These are phyloP conservation scores for Sesamia nonagrioides DNA, from an alignment of 1,140 invertebrate species.

Conservation along the genomic window DNA sequence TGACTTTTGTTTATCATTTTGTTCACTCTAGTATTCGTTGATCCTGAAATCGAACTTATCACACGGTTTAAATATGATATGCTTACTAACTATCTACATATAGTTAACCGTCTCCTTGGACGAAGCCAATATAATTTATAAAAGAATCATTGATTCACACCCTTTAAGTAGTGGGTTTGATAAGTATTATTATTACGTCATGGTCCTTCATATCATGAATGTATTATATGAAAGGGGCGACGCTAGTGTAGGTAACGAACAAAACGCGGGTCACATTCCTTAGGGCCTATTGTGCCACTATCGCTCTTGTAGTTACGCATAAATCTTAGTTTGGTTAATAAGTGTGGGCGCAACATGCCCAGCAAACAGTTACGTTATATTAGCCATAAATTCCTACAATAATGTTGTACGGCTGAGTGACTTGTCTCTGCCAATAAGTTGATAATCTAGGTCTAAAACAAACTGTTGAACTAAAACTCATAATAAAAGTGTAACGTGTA, in stretches of 20 bases:
- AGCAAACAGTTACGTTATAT: constrained; percentile 69
- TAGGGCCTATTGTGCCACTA: constrained; percentile 76
- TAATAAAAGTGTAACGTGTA: constrained; percentile 21
- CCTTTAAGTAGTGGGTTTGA: neutral
- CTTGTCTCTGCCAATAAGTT: constrained; percentile 22
- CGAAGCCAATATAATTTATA: neutral
- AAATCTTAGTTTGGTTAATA: constrained; percentile 84
- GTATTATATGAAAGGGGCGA: constrained; percentile 36
- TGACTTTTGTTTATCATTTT: too few species aligned
- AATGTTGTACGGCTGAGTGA: constrained; percentile 30
- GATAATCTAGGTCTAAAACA: constrained; percentile 40
- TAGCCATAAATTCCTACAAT: constrained; percentile 63
- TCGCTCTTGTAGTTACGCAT: constrained; percentile 77
- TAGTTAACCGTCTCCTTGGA: too few species aligned
- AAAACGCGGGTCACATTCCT: constrained; percentile 78
- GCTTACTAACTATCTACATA: too few species aligned
- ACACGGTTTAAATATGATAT: too few species aligned
- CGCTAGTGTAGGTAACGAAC: constrained; percentile 41
- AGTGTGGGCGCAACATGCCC: constrained; percentile 78
- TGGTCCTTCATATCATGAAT: constrained; percentile 22
- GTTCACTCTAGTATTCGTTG: too few species aligned
- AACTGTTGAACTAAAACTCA: neutral
- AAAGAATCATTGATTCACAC: neutral
- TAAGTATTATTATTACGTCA: constrained; percentile 15
- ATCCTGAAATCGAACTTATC: too few species aligned